Percentiles rank a stretch among this genome's conserved stretches.
These are phyloP conservation scores for Pygocentrus nattereri DNA, from an alignment of 2,797 vertebrate species.

Conservation along the genomic window DNA sequence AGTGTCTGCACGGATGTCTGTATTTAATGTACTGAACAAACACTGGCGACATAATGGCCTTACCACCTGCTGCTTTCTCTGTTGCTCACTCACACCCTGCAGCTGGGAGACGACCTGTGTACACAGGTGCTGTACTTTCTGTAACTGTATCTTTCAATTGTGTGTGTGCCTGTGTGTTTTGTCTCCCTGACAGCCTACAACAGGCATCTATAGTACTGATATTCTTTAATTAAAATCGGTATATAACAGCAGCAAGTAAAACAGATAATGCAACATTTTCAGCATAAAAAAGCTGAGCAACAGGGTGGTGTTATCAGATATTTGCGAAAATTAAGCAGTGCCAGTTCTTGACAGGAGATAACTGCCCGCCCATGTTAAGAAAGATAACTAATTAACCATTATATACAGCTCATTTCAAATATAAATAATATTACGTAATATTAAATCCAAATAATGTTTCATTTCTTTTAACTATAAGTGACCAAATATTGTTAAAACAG, in stretches of 20 bases:
- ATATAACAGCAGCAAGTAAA: no score
- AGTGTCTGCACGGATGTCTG: conserved; percentile 23
- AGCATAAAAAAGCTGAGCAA: neutral
- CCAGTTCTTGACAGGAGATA: no score
- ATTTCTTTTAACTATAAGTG: no score
- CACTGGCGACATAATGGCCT: conserved; percentile 24
- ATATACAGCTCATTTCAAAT: no score
- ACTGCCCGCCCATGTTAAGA: no score
- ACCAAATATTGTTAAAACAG: no score
- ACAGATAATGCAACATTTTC: neutral
- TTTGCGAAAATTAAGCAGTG: no score
- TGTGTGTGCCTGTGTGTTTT: neutral
- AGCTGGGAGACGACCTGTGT: neutral
- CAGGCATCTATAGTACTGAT: neutral
- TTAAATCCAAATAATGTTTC: no score
- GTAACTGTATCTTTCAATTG: neutral
- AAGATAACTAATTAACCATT: no score
- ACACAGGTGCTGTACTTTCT: conserved; percentile 6
- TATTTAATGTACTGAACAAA: conserved; percentile 36
- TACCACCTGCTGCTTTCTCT: conserved; percentile 32
- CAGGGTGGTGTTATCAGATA: no score
- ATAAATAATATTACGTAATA: no score
- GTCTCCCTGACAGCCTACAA: neutral
- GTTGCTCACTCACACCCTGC: conserved; percentile 14
- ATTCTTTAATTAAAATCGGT: neutral